Base-by-base conservation (phyloP, 2,797 vertebrate species). In the Epinephelus coioides region DNA sequence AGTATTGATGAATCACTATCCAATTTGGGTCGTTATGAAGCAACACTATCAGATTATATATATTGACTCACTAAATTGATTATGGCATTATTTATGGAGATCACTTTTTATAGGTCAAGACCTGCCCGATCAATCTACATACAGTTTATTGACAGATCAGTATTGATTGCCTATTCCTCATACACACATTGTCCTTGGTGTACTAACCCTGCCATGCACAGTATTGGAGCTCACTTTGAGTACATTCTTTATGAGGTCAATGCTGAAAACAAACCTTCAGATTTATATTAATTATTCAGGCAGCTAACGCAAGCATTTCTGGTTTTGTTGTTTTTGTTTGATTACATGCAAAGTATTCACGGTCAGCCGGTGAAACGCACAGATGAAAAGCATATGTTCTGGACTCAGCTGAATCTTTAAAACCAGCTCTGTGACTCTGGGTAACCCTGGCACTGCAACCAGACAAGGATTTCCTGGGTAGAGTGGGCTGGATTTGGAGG, bases 391-490 rank as follows among this genome's bases (percentile, higher is more conserved):
- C 27, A 43, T 47, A 19, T 56, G 53, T n/a, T 67, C 14, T 19
- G 40, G 14, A 60, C 47, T 77, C 27, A 46, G 46, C 46, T 61
- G 59, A 66, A 27, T 75, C 18, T 65, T 14, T 8, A 38, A 46
- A 78, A 49, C 23, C 38, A 61, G 49, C 50, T 34, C 1, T 73
- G 47, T 47, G 61, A 73, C 25, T 64, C 46, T 73, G 47, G 53
- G 40, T 53, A 66, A n/a, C 70, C 8, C 69, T 81, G 82, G 78
- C 81, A 61, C 53, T 2, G 13, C 30, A 61, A 7, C 70, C 81
- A 91, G 83, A 90, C 83, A 21, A 64, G 83, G 87, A 89, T 88
- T 85, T 90, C 87, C 90, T 85, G 72, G 72, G 75, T 76, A 77
- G 57, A 79, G 62, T 64, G 44, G 21, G 53, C 5, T 46, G 79